Evolutionary conservation across 64 coral and sea anemone species (phyloP).

Genomic region (Stichodactyla helianthus): DNA sequence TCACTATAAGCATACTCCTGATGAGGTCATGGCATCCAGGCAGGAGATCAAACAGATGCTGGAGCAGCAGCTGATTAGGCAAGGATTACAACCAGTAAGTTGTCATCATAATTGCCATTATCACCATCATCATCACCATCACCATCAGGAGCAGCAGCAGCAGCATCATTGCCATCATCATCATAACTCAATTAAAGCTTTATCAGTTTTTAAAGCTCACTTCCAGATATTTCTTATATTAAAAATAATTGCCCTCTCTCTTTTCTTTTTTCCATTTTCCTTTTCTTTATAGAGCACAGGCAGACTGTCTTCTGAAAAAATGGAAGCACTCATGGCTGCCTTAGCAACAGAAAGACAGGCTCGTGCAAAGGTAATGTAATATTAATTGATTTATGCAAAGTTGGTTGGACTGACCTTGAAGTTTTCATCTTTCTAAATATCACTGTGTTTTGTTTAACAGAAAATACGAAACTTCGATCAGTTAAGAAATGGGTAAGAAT

Average conservation of each 20-base stretch:
- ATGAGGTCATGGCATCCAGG: constrained; percentile 28
- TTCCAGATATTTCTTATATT: too few species aligned
- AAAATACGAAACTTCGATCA: constrained; percentile 37
- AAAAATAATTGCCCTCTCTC: too few species aligned
- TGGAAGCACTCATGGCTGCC: constrained; percentile 39
- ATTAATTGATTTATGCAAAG: too few species aligned
- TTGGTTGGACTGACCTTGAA: too few species aligned
- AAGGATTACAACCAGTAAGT: constrained; percentile 39
- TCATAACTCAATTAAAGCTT: background rate
- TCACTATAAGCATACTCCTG: constrained; percentile 33
- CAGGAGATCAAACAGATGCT: constrained; percentile 41
- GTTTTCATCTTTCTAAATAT: background rate
- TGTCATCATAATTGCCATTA: background rate
- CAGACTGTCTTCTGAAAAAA: constrained; percentile 38
- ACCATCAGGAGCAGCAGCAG: background rate
- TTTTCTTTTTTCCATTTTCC: too few species aligned
- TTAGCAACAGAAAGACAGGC: constrained; percentile 40
- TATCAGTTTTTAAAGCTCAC: background rate
- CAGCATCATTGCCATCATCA: background rate
- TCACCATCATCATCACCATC: background rate
- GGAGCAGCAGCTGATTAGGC: constrained; percentile 35
- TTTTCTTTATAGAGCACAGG: constrained; percentile 17
- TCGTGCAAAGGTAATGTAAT: constrained; percentile 25
- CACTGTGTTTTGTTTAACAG: constrained; percentile 7
- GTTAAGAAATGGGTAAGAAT: constrained; percentile 32